Conservation (phyloP, 2,888 invertebrate species). For the Helleia helle region DNA sequence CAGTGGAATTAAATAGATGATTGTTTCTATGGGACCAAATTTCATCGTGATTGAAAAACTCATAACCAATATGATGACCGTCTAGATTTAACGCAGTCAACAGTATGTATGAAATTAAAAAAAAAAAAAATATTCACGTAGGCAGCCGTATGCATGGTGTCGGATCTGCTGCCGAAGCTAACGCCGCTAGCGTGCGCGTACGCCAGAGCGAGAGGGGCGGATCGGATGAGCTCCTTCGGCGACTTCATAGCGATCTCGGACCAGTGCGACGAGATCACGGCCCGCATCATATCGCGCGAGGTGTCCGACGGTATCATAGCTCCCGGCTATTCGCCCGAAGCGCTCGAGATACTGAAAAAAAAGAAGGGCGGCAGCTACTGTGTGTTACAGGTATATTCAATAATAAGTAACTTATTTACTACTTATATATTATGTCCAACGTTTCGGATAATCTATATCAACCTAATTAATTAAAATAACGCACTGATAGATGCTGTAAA, state of each 20-base stretch:
- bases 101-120: too few relatives aligned
- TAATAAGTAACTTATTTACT: too few relatives aligned
- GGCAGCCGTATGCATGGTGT: constrained; percentile 94
- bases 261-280: constrained; percentile 90
- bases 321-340: constrained; percentile 89
- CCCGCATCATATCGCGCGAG: constrained; percentile 92
- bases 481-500: too few relatives aligned
- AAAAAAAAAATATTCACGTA: too few relatives aligned
- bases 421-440: too few relatives aligned
- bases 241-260: constrained; percentile 97
- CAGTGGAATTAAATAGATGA: too few relatives aligned
- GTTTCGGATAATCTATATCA: too few relatives aligned
- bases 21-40: too few relatives aligned
- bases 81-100: too few relatives aligned
- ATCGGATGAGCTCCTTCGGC: constrained; percentile 99
- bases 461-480: too few relatives aligned
- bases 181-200: constrained; percentile 93
- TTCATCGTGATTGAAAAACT: too few relatives aligned
- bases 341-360: constrained; percentile 89
- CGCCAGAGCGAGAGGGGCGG: constrained; percentile 96
- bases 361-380: constrained; percentile 97
- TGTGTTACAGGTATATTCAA: constrained; percentile 77
- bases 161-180: constrained; percentile 82
- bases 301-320: constrained; percentile 99
- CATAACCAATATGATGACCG: too few relatives aligned